Evolutionary conservation across 2,113 vertebrate species (phyloP), one percentile per base, ranked within the genome.

Genomic region (Phalacrocorax brasilianus): DNA sequence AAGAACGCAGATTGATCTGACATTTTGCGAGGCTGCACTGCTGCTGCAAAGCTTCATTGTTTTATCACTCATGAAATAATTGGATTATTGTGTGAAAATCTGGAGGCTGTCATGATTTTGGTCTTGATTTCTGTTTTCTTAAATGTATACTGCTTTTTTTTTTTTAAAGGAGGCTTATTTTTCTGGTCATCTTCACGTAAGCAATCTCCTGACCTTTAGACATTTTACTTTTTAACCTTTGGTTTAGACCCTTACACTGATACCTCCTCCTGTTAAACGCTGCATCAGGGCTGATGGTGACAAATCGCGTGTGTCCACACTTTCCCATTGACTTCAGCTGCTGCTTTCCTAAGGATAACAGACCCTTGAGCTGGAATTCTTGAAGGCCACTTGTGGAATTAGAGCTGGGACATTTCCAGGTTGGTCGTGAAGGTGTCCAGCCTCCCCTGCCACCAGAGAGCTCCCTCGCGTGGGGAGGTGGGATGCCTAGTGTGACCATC

Each of bases 51-150:
- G 16, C 38, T 84, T 59, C 30, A 3, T 58, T 92, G 62, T 91
- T 66, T 72, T 50, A 50, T 72, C 56, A 14, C 83, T 77, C 1
- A 2, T 53, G 66, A 75, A 94, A 44, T 85, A 67, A 91, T 75
- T 85, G 40, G 76, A 44, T 96, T 74, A 45, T 63, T 65, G 24
- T 81, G 56, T 56, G 80, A 89, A 87, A 91, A 91, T 63, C 52
- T 88, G 80, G 33, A 91, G 23, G 47, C 24, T 38, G 27, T 44
- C 59, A 65, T 26, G 55, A 52, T 84, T 92, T 88, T 4, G 10
- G 23, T 28, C 78, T 71, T 87, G 24, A n/a, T 58, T 79, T 92
- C 40, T 61, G 1, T 50, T 88, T 91, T 68, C 21, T 47, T 61
- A 66, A 85, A 50, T 22, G 8, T 17, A n/a, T 19, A 2, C 8